Evolutionary conservation across 2,888 invertebrate species (phyloP).

Genomic region (Teleiodes luculella): DNA sequence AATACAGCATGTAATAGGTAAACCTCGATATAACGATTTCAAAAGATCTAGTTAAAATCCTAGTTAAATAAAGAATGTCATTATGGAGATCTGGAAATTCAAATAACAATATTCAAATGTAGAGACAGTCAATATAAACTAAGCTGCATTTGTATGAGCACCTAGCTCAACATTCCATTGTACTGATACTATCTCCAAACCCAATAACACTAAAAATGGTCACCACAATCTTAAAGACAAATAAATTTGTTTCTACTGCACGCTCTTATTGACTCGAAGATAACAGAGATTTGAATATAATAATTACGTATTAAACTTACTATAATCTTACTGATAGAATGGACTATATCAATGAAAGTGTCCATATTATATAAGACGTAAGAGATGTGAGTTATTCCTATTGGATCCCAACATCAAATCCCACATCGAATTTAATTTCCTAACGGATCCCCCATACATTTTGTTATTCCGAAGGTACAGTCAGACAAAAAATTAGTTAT

Average conservation of each 20-base stretch:
- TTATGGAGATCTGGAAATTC: slow-evolving; percentile 24
- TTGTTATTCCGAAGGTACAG: too few relatives aligned
- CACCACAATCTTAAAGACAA: slow-evolving; percentile 28
- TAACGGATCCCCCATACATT: too few relatives aligned
- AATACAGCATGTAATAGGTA: too few relatives aligned
- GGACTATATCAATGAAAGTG: slow-evolving; percentile 2
- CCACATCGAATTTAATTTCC: too few relatives aligned
- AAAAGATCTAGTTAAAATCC: too few relatives aligned
- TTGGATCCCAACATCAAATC: too few relatives aligned
- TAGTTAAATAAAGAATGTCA: too few relatives aligned
- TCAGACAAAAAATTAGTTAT: too few relatives aligned
- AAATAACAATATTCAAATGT: slow-evolving; percentile 25
- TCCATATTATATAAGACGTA: not conserved
- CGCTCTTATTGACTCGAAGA: slow-evolving; percentile 24
- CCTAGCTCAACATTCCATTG: slow-evolving; percentile 23
- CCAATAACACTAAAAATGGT: slow-evolving; percentile 28
- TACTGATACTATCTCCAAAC: slow-evolving; percentile 33
- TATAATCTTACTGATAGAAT: slow-evolving; percentile 4
- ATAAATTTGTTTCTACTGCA: slow-evolving; percentile 24
- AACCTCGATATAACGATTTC: too few relatives aligned
- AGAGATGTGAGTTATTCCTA: too few relatives aligned
- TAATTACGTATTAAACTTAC: not conserved
- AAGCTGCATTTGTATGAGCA: slow-evolving; percentile 34
- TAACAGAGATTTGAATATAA: slow-evolving; percentile 10
- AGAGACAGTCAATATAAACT: slow-evolving; percentile 24